A percentile compares a stretch with the other conserved stretches of the same genome.
phyloP scores from a whole-genome alignment of 2,797 vertebrate species.

The Chelonia mydas region DNA sequence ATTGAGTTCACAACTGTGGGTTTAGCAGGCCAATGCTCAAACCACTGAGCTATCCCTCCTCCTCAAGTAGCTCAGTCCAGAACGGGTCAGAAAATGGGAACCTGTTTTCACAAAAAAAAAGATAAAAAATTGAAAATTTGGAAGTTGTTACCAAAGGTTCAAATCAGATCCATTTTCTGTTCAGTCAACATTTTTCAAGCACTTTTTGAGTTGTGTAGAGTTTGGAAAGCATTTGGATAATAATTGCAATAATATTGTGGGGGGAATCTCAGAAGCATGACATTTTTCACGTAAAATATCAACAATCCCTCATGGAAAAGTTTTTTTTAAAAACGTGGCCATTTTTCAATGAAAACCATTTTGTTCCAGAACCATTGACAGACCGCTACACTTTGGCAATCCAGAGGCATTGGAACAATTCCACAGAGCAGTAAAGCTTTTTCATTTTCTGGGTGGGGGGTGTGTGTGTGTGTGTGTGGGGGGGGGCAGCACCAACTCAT shows the following conservation, averaged over 20 bases:
- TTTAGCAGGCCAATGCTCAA: too few species aligned
- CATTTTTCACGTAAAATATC: neutral
- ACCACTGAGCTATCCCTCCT: too few species aligned
- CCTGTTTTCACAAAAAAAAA: neutral
- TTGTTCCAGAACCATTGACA: neutral
- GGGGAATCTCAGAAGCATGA: neutral
- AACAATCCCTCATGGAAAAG: neutral
- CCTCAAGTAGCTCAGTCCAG: neutral
- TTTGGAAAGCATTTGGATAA: neutral
- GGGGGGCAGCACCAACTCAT: neutral
- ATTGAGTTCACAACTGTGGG: too few species aligned
- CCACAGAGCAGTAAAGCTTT: neutral
- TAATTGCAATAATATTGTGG: neutral
- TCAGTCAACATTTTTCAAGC: neutral
- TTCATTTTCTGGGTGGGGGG: neutral
- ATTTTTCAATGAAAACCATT: neutral
- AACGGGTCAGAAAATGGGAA: neutral
- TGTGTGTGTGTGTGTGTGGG: accelerated
- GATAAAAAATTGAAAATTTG: neutral
- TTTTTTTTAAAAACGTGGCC: neutral
- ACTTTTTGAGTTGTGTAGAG: neutral
- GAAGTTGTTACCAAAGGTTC: neutral
- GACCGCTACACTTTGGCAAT: neutral
- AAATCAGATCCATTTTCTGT: neutral
- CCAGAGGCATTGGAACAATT: neutral